These are phyloP conservation scores for Aegotheles bennettii DNA, from an alignment of 2,113 vertebrate genomes.

Conservation along the genomic window DNA sequence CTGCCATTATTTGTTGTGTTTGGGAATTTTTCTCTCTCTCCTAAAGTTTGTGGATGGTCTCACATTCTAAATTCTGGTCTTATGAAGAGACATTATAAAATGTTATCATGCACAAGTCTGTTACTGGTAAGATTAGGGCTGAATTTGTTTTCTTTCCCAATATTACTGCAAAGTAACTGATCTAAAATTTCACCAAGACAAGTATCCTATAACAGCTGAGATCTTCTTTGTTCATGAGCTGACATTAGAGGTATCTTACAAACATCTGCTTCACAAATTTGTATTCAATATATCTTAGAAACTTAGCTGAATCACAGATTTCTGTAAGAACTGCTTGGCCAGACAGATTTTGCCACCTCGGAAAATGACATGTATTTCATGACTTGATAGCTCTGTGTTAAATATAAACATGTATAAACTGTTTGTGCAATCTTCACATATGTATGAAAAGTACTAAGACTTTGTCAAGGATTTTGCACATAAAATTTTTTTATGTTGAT, in stretches of 20 bases:
- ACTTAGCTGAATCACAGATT: neutral
- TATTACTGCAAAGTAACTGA: neutral
- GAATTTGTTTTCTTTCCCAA: neutral
- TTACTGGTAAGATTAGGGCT: neutral
- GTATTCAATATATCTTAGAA: neutral
- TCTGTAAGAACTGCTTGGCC: neutral
- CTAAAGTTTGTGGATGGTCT: neutral
- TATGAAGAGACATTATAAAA: neutral
- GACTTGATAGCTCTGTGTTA: neutral
- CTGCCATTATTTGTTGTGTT: neutral
- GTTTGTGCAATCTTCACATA: neutral
- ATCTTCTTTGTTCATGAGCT: neutral
- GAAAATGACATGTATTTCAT: neutral
- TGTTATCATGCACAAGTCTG: neutral
- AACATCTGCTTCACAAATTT: neutral
- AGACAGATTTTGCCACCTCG: neutral
- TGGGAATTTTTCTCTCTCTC: neutral
- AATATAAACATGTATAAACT: neutral
- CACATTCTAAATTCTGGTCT: neutral
- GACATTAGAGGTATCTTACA: neutral
- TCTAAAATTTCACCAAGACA: neutral
- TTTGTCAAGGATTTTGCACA: neutral
- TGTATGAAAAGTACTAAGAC: neutral
- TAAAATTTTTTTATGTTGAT: neutral
- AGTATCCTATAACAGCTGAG: neutral